These are phyloP conservation scores for Styela clava DNA, from an alignment of 23 tunicate genomes.

Conservation along the genomic window DNA sequence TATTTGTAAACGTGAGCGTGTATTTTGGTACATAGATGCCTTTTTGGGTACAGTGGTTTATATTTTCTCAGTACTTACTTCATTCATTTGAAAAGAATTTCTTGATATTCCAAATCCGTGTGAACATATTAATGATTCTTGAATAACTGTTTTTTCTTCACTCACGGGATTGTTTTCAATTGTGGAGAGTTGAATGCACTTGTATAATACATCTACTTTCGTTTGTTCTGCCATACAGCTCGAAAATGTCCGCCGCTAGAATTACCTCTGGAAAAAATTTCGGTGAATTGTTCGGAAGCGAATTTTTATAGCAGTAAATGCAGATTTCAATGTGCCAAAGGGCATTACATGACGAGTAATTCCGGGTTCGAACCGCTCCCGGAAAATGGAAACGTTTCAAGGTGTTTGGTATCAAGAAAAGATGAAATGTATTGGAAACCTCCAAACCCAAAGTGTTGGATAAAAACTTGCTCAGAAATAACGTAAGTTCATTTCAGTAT, in stretches of 20 bases:
- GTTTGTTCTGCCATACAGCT: not conserved
- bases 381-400: not conserved
- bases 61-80: not conserved
- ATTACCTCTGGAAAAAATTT: not conserved
- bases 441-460: not conserved
- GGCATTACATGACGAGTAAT: constrained; percentile 8
- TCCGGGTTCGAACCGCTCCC: not conserved
- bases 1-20: constrained; percentile 15
- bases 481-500: constrained; percentile 4
- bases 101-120: not conserved
- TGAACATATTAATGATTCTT: not conserved
- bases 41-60: not conserved
- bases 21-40: too few relatives aligned
- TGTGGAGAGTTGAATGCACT: too few relatives aligned
- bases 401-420: constrained; percentile 2
- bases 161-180: too few relatives aligned
- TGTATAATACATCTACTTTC: too few relatives aligned
- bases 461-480: constrained; percentile 1
- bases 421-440: constrained; percentile 21
- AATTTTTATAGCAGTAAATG: not conserved
- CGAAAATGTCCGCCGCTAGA: not conserved
- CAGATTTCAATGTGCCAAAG: not conserved
- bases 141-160: not conserved
- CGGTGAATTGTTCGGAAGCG: not conserved
- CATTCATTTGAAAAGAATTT: not conserved